phyloP scores from a whole-genome alignment of 2,113 vertebrate species.

The Gymnogyps californianus region DNA sequence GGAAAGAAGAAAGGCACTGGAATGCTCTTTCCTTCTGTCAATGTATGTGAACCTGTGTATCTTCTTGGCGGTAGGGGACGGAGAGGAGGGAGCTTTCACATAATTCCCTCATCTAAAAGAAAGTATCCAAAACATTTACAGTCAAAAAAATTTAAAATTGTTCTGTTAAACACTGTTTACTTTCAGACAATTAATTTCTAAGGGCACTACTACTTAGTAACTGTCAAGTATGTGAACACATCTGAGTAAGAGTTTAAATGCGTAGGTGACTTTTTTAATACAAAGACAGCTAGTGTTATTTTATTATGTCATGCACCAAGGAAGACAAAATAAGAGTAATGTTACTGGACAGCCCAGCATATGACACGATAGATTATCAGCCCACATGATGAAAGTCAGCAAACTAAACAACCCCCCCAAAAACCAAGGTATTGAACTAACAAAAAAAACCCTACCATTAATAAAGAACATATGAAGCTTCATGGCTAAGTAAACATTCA shows the following conservation, averaged over 20 bases:
- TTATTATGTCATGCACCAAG: neutral
- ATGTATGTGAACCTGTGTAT: neutral
- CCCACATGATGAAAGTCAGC: neutral
- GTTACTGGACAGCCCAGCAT: neutral
- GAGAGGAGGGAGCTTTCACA: neutral
- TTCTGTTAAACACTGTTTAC: neutral
- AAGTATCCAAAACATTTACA: neutral
- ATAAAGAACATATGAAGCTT: neutral
- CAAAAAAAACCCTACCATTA: neutral
- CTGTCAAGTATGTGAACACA: neutral
- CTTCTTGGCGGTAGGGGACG: neutral
- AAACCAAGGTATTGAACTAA: neutral
- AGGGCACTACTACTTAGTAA: neutral
- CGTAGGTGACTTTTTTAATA: neutral
- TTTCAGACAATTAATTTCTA: neutral
- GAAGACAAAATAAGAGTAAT: neutral
- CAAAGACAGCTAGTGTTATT: neutral
- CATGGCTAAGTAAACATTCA: neutral
- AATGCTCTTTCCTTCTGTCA: neutral
- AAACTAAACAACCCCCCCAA: neutral
- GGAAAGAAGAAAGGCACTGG: neutral
- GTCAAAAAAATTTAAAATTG: neutral
- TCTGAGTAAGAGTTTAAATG: neutral
- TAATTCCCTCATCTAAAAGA: neutral
- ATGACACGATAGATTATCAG: neutral